A percentile compares a stretch with the other conserved stretches of the same genome.
Evolutionary conservation across 2,113 vertebrate genomes (phyloP).

Genomic region (Aleadryas rufinucha): DNA sequence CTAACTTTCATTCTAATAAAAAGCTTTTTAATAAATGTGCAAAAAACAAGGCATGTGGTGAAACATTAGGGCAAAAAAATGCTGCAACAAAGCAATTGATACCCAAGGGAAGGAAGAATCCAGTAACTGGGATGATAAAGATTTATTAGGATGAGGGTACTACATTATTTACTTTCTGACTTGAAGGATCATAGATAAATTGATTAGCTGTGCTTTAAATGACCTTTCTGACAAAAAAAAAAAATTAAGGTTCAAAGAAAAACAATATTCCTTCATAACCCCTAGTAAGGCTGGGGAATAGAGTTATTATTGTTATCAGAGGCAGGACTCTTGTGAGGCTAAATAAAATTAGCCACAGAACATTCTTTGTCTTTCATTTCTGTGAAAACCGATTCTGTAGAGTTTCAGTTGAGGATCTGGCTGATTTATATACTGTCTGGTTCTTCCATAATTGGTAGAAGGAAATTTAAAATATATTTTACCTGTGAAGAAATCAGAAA

Average conservation of each 20-base stretch:
- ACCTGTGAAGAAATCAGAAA: background rate
- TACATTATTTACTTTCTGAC: slow-evolving; percentile 2
- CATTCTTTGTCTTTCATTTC: background rate
- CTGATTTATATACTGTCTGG: background rate
- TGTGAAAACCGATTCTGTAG: background rate
- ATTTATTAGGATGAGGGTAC: background rate
- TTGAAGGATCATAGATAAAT: background rate
- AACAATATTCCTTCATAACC: background rate
- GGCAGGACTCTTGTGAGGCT: background rate
- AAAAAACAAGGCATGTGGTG: background rate
- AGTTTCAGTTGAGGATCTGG: background rate
- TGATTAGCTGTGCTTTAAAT: background rate
- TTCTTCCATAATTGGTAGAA: background rate
- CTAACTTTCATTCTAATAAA: background rate
- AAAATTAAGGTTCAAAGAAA: background rate
- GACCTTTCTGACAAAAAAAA: background rate
- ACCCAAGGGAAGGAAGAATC: background rate
- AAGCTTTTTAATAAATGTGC: background rate
- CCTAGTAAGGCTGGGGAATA: background rate
- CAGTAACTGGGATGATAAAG: background rate
- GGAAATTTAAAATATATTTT: background rate
- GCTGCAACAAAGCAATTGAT: background rate
- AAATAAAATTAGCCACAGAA: background rate
- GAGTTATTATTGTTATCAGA: background rate
- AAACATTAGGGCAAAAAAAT: background rate